Evolutionary conservation across 53 echinoderm and acorn worm genomes (phyloP).

Genomic region (Mesocentrotus franciscanus): DNA sequence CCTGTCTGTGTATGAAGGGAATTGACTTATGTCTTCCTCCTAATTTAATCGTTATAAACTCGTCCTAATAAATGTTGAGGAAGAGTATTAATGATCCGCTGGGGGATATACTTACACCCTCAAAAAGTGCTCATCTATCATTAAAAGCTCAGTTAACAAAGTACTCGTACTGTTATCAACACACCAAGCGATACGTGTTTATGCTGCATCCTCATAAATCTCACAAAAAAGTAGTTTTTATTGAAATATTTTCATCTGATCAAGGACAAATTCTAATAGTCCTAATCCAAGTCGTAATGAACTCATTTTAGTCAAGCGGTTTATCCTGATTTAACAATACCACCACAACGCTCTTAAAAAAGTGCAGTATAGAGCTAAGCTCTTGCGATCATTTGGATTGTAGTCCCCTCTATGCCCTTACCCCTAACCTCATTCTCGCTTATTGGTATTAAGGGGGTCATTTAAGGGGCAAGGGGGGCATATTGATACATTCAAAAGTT

Average conservation of each 20-base stretch:
- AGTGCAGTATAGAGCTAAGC: not conserved
- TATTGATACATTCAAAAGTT: not conserved
- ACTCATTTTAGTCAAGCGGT: conserved; percentile 10
- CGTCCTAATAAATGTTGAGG: conserved; percentile 34
- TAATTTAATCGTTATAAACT: conserved; percentile 40
- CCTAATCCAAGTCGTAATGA: conserved; percentile 49
- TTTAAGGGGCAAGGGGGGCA: not conserved
- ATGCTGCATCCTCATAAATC: not conserved
- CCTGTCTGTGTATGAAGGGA: conserved; percentile 6
- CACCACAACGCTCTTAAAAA: conserved; percentile 7
- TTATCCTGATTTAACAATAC: not conserved
- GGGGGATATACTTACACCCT: conserved; percentile 40
- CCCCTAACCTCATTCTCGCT: not conserved
- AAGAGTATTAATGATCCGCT: conserved; percentile 13
- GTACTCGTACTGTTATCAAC: not conserved
- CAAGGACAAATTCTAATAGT: conserved; percentile 61
- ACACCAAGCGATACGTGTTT: not conserved
- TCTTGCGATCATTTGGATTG: not conserved
- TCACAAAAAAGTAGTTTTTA: not conserved
- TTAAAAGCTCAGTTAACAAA: conserved; percentile 9
- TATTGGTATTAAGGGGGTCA: not conserved
- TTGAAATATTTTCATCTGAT: conserved; percentile 27
- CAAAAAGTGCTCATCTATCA: conserved; percentile 29
- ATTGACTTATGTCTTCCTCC: conserved; percentile 67
- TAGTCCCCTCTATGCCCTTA: not conserved